A percentile compares a stretch with the other conserved stretches of the same genome.
Conservation (phyloP, 2,888 invertebrate genomes). For the Amaurobius ferox region DNA sequence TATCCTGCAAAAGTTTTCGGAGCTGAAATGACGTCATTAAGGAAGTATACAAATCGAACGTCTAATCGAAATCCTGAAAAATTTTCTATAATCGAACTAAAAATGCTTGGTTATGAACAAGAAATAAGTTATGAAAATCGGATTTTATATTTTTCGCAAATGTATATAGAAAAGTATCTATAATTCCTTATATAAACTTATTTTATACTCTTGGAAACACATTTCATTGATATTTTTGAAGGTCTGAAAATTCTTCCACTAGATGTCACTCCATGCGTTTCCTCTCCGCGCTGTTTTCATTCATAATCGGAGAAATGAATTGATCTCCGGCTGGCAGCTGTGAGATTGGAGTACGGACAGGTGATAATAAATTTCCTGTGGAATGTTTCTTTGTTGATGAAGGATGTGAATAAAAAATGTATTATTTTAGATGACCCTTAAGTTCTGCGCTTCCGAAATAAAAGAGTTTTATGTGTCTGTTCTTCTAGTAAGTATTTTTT, state of each 20-base stretch:
- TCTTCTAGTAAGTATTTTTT: neutral
- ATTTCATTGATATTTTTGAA: no score
- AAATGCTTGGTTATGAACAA: no score
- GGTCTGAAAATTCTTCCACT: neutral
- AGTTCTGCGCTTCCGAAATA: neutral
- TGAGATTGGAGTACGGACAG: conserved; percentile 41
- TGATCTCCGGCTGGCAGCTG: conserved; percentile 41
- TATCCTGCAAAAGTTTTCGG: no score
- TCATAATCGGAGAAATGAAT: conserved; percentile 24
- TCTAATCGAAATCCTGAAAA: no score
- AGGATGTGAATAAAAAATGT: conserved; percentile 8
- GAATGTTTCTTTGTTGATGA: conserved; percentile 23
- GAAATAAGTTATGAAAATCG: no score
- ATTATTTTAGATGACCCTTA: neutral
- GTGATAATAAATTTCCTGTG: conserved; percentile 37
- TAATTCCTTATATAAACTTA: no score
- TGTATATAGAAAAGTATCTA: no score
- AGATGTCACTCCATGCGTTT: neutral
- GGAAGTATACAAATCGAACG: no score
- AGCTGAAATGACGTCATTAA: no score
- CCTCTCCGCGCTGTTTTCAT: conserved; percentile 31
- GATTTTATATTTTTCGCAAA: no score
- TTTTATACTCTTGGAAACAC: no score
- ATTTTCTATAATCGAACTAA: no score
- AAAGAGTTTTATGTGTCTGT: neutral